These are phyloP conservation scores for Dendrocincla fuliginosa DNA, from an alignment of 2,797 vertebrate species.

Conservation along the genomic window DNA sequence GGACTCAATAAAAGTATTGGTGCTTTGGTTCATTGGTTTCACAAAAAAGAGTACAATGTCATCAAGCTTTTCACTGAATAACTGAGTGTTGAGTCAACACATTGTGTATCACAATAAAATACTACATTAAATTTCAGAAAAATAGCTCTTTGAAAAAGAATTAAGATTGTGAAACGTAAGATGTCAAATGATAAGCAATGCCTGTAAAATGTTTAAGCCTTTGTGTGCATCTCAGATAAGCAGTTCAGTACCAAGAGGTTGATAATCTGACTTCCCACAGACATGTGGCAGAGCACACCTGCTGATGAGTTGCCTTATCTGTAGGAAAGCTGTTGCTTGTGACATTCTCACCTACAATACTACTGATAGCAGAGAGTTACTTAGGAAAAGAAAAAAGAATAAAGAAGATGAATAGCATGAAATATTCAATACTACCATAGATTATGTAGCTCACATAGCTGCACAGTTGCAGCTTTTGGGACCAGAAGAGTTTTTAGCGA, in stretches of 20 bases:
- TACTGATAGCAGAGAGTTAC: not conserved
- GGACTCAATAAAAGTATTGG: not conserved
- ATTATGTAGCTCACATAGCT: not conserved
- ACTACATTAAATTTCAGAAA: not conserved
- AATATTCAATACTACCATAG: not conserved
- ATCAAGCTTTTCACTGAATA: not conserved
- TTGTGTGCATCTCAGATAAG: not conserved
- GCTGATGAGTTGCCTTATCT: not conserved
- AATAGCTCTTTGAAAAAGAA: not conserved
- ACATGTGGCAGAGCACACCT: not conserved
- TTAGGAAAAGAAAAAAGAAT: not conserved
- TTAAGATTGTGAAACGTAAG: not conserved
- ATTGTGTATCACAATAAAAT: not conserved
- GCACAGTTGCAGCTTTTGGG: not conserved
- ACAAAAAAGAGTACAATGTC: not conserved
- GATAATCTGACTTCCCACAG: not conserved
- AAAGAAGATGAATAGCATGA: not conserved
- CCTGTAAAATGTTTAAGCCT: not conserved
- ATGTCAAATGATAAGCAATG: not conserved
- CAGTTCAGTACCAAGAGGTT: not conserved
- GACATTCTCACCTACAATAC: not conserved
- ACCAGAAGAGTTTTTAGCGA: rapidly evolving
- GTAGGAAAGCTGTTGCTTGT: not conserved
- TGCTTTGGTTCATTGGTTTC: not conserved
- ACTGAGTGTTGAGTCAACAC: not conserved